Evolutionary conservation across 2,113 vertebrate species (phyloP).

Genomic region (Azemiops feae): DNA sequence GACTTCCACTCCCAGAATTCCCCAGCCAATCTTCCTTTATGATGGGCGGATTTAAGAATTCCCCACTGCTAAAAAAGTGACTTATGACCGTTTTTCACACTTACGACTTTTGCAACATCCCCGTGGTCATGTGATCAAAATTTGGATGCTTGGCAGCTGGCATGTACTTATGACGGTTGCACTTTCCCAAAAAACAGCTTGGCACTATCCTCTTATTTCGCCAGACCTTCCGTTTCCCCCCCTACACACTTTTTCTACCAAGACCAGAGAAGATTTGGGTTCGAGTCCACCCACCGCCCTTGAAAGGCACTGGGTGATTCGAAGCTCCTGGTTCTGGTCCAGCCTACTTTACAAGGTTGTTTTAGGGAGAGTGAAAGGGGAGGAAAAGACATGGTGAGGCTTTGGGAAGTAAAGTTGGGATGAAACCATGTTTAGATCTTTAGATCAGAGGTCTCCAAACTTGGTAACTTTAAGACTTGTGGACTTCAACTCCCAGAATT

Average conservation of each 20-base stretch:
- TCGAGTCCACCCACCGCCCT: neutral
- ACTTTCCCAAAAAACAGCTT: neutral
- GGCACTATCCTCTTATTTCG: too few species aligned
- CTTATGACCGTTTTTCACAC: neutral
- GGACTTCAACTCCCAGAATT: too few species aligned
- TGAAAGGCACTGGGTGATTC: neutral
- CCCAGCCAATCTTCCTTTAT: neutral
- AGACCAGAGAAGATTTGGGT: neutral
- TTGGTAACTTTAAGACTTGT: too few species aligned
- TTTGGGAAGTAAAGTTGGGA: neutral
- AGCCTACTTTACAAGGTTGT: neutral
- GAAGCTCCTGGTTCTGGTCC: neutral
- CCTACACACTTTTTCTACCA: neutral
- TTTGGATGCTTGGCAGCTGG: too few species aligned
- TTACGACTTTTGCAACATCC: too few species aligned
- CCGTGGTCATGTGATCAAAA: too few species aligned
- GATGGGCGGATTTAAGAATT: too few species aligned
- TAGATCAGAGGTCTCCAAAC: neutral
- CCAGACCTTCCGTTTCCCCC: neutral
- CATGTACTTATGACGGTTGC: too few species aligned
- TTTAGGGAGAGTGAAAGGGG: neutral
- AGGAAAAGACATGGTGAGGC: neutral
- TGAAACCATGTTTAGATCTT: neutral
- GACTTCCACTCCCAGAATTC: neutral
- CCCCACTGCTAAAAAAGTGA: neutral